Conservation (phyloP, 2,797 vertebrate species). For the Bradypodion ventrale region DNA sequence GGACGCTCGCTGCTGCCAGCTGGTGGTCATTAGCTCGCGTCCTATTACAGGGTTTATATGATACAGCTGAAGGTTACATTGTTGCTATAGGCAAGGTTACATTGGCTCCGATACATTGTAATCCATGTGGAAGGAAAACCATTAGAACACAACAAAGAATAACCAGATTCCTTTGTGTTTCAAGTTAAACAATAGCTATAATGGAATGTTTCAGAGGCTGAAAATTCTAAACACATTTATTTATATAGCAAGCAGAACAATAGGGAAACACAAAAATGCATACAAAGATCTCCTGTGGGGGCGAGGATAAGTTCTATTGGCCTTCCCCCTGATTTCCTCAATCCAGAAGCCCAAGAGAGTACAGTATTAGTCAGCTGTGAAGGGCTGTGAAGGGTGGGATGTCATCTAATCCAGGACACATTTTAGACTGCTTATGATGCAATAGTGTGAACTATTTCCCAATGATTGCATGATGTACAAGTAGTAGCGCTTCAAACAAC, state of each 20-base stretch:
- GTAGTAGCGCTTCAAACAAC: not conserved
- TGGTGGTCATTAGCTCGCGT: too few species aligned
- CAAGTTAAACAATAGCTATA: slow-evolving; percentile 16
- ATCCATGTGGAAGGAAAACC: too few species aligned
- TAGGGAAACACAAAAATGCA: not conserved
- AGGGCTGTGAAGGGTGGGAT: not conserved
- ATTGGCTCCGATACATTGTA: too few species aligned
- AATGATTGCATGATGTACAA: too few species aligned
- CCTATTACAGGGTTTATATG: too few species aligned
- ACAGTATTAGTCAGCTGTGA: not conserved
- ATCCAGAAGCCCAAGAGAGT: not conserved
- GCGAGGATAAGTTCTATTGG: not conserved
- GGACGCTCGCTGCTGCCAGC: too few species aligned
- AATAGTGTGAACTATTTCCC: not conserved
- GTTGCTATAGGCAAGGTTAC: too few species aligned
- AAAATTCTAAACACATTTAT: slow-evolving; percentile 8
- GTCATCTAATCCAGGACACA: not conserved
- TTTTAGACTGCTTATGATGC: not conserved
- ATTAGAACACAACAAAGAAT: too few species aligned
- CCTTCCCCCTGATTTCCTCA: not conserved
- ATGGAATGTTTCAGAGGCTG: not conserved
- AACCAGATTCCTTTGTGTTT: slow-evolving; percentile 24
- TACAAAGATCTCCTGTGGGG: not conserved
- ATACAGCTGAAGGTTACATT: too few species aligned
- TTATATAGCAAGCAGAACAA: not conserved